Conservation (phyloP, 2,888 invertebrate genomes). For the Baronia brevicornis region DNA sequence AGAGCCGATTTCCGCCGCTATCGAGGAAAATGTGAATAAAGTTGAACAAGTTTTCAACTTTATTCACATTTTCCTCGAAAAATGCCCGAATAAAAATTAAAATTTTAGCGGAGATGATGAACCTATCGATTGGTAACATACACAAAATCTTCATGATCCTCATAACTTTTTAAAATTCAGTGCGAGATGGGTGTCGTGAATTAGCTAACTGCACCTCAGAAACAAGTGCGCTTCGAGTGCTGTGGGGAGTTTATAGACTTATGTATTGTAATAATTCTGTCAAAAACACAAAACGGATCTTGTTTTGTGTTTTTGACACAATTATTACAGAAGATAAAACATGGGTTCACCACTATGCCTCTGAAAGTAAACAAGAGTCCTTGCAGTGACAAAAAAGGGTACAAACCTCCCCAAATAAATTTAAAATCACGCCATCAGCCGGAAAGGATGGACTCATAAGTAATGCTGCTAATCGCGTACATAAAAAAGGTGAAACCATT, state of each 20-base stretch:
- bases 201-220: too few species aligned
- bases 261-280: slow-evolving; percentile 3
- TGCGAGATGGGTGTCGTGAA: neutral
- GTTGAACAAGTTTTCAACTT: too few species aligned
- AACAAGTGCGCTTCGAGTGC: too few species aligned
- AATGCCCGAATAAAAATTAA: too few species aligned
- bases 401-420: slow-evolving; percentile 9
- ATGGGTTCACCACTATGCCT: slow-evolving; percentile 15
- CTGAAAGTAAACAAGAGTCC: slow-evolving; percentile 12
- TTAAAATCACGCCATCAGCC: slow-evolving; percentile 8
- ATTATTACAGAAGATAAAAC: slow-evolving; percentile 13
- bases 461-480: slow-evolving; percentile 13
- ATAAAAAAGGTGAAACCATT: slow-evolving; percentile 1
- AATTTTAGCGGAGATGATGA: too few species aligned
- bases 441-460: too few species aligned
- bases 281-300: too few species aligned
- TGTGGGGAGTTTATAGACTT: slow-evolving; percentile 4
- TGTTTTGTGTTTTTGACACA: slow-evolving; percentile 4
- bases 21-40: too few species aligned
- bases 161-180: neutral
- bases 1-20: slow-evolving; percentile 6
- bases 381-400: slow-evolving; percentile 12
- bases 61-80: too few species aligned
- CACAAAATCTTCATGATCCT: slow-evolving; percentile 3
- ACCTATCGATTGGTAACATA: too few species aligned